Conservation (phyloP, 2,113 vertebrate genomes). For the Lynx canadensis region DNA sequence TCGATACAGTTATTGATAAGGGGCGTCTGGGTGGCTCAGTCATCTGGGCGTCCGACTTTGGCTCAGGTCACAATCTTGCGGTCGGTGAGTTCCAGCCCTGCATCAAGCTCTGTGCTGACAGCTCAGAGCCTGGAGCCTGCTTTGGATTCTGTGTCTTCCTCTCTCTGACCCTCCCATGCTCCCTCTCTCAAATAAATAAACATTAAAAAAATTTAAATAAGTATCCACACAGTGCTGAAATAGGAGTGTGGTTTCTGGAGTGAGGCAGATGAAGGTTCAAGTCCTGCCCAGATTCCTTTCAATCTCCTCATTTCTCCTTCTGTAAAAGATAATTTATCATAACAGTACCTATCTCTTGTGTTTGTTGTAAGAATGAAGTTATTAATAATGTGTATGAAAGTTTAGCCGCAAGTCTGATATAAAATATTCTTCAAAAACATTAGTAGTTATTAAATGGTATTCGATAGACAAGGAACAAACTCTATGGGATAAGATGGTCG, state of each 20-base stretch:
- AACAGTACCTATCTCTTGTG: neutral
- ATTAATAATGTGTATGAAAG: neutral
- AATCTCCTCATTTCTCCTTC: neutral
- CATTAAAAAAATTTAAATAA: neutral
- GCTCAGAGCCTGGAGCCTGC: no score
- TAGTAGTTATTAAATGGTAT: neutral
- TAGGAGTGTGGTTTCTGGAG: neutral
- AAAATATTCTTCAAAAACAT: conserved; percentile 9
- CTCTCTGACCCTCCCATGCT: no score
- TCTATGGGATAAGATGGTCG: neutral
- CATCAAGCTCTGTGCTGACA: no score
- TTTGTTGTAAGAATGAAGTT: neutral
- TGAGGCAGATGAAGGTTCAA: neutral
- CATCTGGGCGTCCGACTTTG: no score
- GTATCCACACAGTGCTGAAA: neutral
- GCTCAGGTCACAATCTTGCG: no score
- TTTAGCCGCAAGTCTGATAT: neutral
- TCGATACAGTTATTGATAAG: no score
- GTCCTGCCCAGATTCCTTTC: neutral
- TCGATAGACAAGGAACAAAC: neutral
- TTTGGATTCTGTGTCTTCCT: no score
- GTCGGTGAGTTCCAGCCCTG: no score
- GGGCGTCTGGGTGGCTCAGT: no score
- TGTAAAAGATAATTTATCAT: neutral
- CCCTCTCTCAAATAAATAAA: no score